Percentiles rank a stretch among this genome's conserved stretches.
These are phyloP conservation scores for Odontothrips loti DNA, from an alignment of 2,888 invertebrate genomes.

Conservation along the genomic window DNA sequence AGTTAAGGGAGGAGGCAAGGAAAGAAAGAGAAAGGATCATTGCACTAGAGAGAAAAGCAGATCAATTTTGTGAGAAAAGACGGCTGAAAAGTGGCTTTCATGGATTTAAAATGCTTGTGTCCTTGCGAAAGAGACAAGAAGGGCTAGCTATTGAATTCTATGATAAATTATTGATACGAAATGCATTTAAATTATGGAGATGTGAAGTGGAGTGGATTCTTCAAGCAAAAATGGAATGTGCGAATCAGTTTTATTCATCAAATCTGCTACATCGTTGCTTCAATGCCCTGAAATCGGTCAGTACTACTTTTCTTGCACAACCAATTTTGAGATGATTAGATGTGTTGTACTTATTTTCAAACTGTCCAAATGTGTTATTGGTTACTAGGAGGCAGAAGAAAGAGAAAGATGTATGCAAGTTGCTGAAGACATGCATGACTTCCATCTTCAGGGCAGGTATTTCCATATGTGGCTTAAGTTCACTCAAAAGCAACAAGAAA, in stretches of 20 bases:
- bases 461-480: slow-evolving; percentile 53
- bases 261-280: slow-evolving; percentile 28
- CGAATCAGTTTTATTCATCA: slow-evolving; percentile 16
- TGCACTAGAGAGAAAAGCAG: slow-evolving; percentile 21
- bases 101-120: slow-evolving; percentile 22
- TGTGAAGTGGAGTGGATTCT: slow-evolving; percentile 4
- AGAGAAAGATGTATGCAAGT: slow-evolving; percentile 59
- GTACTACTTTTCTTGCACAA: background rate
- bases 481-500: slow-evolving; percentile 48
- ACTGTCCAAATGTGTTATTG: background rate
- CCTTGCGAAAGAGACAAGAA: background rate
- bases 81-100: slow-evolving; percentile 13
- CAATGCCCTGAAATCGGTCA: slow-evolving; percentile 23
- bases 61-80: slow-evolving; percentile 7
- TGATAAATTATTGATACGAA: slow-evolving; percentile 9
- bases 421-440: slow-evolving; percentile 67
- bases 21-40: slow-evolving; percentile 25
- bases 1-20: slow-evolving; percentile 17
- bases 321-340: background rate
- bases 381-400: slow-evolving; percentile 37
- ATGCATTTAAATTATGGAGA: slow-evolving; percentile 24
- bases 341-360: background rate
- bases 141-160: background rate
- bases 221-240: slow-evolving; percentile 20
- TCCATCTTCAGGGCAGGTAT: slow-evolving; percentile 54